These are phyloP conservation scores for Glaucidium brasilianum DNA, from an alignment of 2,113 vertebrate genomes.

Conservation along the genomic window DNA sequence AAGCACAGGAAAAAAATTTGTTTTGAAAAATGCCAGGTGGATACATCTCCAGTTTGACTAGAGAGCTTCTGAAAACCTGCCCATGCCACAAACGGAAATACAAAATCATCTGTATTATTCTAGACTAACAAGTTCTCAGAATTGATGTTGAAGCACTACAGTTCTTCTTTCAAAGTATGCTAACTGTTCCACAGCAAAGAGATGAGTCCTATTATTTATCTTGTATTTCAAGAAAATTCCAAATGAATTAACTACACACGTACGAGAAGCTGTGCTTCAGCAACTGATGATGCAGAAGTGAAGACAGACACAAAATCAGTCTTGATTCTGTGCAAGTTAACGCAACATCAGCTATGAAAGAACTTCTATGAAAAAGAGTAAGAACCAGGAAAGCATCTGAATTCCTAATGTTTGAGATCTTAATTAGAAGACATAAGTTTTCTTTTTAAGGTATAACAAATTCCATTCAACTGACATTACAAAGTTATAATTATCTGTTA, in stretches of 20 bases:
- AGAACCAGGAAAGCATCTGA: not conserved
- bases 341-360: not conserved
- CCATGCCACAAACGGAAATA: not conserved
- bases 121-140: not conserved
- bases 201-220: not conserved
- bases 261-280: not conserved
- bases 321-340: not conserved
- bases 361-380: not conserved
- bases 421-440: not conserved
- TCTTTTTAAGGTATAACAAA: not conserved
- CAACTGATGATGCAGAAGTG: not conserved
- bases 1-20: not conserved
- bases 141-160: not conserved
- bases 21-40: not conserved
- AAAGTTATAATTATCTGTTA: not conserved
- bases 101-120: not conserved
- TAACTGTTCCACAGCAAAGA: not conserved
- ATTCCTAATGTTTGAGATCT: not conserved
- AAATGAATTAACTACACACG: fast-evolving
- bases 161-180: not conserved
- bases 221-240: not conserved
- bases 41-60: not conserved
- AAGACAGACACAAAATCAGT: not conserved
- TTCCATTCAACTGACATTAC: not conserved
- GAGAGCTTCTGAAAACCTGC: not conserved